Evolutionary conservation across 2,113 vertebrate species (phyloP).

Genomic region (Oreochromis spilurus): DNA sequence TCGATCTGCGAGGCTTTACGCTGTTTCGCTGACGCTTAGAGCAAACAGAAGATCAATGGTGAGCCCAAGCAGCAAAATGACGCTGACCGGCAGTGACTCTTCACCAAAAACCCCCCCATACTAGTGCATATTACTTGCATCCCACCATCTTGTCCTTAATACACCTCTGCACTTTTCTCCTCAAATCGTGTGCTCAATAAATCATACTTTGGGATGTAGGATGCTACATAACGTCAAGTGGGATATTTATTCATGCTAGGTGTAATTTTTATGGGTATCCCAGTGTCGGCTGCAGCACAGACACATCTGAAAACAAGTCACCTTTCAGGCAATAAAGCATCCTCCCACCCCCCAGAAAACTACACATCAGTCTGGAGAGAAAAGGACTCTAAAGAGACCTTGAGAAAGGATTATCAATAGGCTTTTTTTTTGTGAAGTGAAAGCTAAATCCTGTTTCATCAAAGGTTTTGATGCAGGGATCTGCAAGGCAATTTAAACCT

Average conservation of each 20-base stretch:
- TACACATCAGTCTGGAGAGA: background rate
- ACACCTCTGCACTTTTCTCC: background rate
- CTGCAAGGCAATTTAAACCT: background rate
- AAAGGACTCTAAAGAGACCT: background rate
- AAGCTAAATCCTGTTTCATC: background rate
- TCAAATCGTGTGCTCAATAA: background rate
- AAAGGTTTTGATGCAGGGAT: background rate
- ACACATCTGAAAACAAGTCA: background rate
- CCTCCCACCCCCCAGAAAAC: background rate
- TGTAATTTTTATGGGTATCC: background rate
- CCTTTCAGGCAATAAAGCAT: background rate
- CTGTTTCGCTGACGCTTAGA: background rate
- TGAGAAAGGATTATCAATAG: background rate
- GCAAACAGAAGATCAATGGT: slow-evolving; percentile 10
- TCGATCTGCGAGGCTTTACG: background rate
- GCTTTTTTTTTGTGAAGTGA: background rate
- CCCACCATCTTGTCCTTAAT: background rate
- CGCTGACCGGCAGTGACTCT: background rate
- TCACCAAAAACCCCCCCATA: background rate
- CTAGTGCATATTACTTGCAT: background rate
- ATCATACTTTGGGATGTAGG: background rate
- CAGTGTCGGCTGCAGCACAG: background rate
- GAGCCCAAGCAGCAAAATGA: background rate
- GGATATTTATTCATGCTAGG: background rate
- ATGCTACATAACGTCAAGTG: background rate